Percentiles rank a stretch among this genome's conserved stretches.
Evolutionary conservation across 2,888 invertebrate species (phyloP).

Genomic region (Cactoblastis cactorum): DNA sequence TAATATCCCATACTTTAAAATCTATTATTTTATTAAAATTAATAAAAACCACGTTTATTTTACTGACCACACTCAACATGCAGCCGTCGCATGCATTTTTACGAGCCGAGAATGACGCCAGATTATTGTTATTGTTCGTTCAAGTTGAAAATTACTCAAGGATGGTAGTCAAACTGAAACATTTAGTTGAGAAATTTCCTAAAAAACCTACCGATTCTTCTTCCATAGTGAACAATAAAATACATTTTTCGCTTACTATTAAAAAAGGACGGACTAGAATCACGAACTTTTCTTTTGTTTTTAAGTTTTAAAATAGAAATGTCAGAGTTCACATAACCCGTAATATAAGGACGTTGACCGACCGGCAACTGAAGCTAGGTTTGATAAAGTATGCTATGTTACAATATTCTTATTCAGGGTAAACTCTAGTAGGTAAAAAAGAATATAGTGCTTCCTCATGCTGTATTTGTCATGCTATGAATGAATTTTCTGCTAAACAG

Average conservation of each 20-base stretch:
- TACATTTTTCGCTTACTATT: too few relatives aligned
- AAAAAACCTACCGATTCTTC: too few relatives aligned
- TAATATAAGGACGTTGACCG: conserved; percentile 42
- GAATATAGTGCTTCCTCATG: not conserved
- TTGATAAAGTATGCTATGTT: conserved; percentile 32
- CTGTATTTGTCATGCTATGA: not conserved
- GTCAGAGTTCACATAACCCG: conserved; percentile 39
- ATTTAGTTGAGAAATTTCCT: too few relatives aligned
- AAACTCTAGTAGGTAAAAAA: conserved; percentile 1
- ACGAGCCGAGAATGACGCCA: conserved; percentile 35
- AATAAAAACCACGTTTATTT: not conserved
- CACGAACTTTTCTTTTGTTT: conserved; percentile 21
- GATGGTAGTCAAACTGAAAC: not conserved
- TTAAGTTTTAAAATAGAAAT: conserved; percentile 45
- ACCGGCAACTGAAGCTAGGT: conserved; percentile 22
- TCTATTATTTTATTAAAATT: not conserved
- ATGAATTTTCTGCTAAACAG: not conserved
- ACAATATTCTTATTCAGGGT: conserved; percentile 23
- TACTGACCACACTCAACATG: conserved; percentile 55
- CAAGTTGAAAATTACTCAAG: not conserved
- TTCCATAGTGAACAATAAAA: too few relatives aligned
- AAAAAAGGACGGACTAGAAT: too few relatives aligned
- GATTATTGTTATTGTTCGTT: conserved; percentile 22
- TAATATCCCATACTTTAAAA: not conserved
- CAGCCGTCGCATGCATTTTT: conserved; percentile 38